Base-by-base conservation (phyloP, 37 sponge, comb jelly and placozoan genomes). In the Diacarnus erythraeanus region DNA sequence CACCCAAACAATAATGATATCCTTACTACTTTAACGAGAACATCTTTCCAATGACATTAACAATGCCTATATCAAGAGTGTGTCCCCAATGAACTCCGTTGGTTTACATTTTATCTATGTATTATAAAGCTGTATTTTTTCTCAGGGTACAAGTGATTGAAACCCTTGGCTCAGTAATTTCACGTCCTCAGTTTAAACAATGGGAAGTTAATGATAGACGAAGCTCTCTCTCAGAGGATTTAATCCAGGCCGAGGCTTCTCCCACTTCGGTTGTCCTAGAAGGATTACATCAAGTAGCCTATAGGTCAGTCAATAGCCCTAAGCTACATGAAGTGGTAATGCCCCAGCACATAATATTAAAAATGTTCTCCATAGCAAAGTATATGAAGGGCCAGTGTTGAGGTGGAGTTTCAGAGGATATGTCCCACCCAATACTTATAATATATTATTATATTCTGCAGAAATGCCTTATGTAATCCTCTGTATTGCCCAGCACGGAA, bases 151-250 rank as follows among this genome's bases (percentile, higher is more conserved):
- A 30, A 8, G 90, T 80, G 12, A 21, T 95, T 70, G 87, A 82
- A 23, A 86, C 51, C 33, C 73, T 95, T 29, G 75, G 81, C 26
- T 59, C 71, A 42, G 84, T 67, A 1, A 38, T 91, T 5, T 68
- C 43, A 38, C 42, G 42, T 5, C 83, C 86, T 18, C 51, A 66
- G n/a, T 88, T 91, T 76, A 56, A 82, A 60, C 56, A 77, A 21
- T 95, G 93, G 93, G 95, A 95, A 92, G 82, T 89, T 40, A 54
- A 79, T 5, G 90, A 89, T 60, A 54, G 26, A 40, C 74, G 20
- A 30, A 31, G 2, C 57, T 30, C 22, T 12, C 56, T 56, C 21
- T 43, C 44, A 1, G 12, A 42, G 10, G 43, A 42, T 29, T 23
- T 29, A n/a, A 43, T 27, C 2, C 71, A 71, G 42, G 71, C 44